phyloP scores from a whole-genome alignment of 1,140 invertebrate species.

The Tetragonula clypearis region DNA sequence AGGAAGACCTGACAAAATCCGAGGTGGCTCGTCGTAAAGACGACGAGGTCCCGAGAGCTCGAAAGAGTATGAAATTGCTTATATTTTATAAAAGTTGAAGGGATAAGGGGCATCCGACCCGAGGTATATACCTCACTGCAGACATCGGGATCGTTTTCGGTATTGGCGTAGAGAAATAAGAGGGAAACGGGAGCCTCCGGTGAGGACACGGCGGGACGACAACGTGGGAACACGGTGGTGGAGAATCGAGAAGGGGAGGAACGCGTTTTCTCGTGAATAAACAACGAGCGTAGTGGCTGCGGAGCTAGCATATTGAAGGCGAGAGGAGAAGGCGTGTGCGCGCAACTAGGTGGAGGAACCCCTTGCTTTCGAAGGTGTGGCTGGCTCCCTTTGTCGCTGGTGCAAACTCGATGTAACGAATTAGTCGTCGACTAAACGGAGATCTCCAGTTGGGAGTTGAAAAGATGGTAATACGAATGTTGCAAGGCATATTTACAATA shows the following conservation, averaged over 20 bases:
- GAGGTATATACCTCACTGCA: slow-evolving; percentile 31
- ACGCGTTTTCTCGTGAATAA: slow-evolving; percentile 67
- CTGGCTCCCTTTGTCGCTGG: slow-evolving; percentile 4
- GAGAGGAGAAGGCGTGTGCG: background rate
- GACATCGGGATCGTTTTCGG: slow-evolving; percentile 48
- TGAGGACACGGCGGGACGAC: background rate
- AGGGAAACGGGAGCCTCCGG: background rate
- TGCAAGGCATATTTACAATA: no score
- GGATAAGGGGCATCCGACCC: background rate
- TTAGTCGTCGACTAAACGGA: no score
- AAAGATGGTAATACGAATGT: no score
- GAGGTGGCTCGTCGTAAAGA: slow-evolving; percentile 67
- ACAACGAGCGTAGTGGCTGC: slow-evolving; percentile 57
- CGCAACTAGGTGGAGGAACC: background rate
- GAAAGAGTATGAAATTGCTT: slow-evolving; percentile 71
- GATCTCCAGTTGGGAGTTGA: no score
- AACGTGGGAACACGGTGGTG: background rate
- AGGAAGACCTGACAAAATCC: slow-evolving; percentile 61
- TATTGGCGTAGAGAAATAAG: slow-evolving; percentile 50
- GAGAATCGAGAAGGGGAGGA: slow-evolving; percentile 25
- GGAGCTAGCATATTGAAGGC: slow-evolving; percentile 36
- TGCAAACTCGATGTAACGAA: no score
- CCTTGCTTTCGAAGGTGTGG: slow-evolving; percentile 25
- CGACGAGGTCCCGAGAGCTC: slow-evolving; percentile 46
- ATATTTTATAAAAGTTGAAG: slow-evolving; percentile 70